Conservation (phyloP, 2,797 vertebrate species). For the Helicolenus hilgendorfi region DNA sequence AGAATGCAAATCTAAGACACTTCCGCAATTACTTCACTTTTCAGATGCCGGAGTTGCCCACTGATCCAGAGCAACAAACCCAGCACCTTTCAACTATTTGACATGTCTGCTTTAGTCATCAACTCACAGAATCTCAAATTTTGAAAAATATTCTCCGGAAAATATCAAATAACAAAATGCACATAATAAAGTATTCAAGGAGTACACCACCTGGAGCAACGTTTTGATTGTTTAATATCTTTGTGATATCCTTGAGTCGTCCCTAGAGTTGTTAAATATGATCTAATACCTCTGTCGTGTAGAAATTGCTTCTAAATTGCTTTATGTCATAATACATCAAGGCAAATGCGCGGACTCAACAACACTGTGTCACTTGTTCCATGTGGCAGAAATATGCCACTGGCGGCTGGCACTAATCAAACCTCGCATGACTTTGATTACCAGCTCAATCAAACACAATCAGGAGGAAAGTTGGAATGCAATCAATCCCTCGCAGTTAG, state of each 20-base stretch:
- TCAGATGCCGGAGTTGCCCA: too few species aligned
- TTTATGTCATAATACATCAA: conserved; percentile 37
- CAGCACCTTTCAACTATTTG: background rate
- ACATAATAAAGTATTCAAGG: background rate
- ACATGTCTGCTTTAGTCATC: background rate
- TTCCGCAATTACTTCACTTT: too few species aligned
- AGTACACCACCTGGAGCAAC: background rate
- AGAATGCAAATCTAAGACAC: too few species aligned
- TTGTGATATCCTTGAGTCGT: background rate
- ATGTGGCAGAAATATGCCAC: conserved; percentile 59
- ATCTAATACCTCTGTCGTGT: background rate
- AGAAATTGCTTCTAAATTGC: conserved; percentile 37
- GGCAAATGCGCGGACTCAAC: conserved; percentile 15
- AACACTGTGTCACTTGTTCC: conserved; percentile 55
- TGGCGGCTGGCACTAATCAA: conserved; percentile 72
- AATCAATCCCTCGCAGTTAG: conserved; percentile 30
- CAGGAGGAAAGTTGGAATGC: conserved; percentile 53
- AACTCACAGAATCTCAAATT: background rate
- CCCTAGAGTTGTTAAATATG: background rate
- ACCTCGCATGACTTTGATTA: conserved; percentile 62
- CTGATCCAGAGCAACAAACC: background rate
- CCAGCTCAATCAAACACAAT: conserved; percentile 78
- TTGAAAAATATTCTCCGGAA: background rate
- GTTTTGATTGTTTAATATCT: conserved; percentile 11
- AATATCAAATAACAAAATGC: background rate